Evolutionary conservation across 2,888 invertebrate species (phyloP).

Genomic region (Scaeva pyrastri): DNA sequence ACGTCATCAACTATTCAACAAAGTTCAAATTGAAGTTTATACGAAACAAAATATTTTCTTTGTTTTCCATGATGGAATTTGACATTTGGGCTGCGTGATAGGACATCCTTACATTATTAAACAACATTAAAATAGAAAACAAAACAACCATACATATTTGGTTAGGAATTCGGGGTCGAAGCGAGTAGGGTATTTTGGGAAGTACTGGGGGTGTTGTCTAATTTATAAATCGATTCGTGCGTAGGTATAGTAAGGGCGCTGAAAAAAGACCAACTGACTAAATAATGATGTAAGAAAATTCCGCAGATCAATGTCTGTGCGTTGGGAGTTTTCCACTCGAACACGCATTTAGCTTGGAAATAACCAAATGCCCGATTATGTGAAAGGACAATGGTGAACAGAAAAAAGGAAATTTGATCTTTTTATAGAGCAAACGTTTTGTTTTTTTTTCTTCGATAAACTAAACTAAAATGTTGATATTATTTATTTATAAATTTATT

Average conservation of each 20-base stretch:
- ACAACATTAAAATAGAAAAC: not conserved
- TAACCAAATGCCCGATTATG: too few species aligned
- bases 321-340: too few species aligned
- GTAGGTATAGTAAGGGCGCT: not conserved
- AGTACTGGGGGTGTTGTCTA: not conserved
- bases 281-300: not conserved
- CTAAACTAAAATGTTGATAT: too few species aligned
- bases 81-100: conserved; percentile 19
- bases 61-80: not conserved
- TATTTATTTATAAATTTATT: too few species aligned
- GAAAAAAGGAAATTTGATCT: too few species aligned
- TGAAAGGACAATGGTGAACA: too few species aligned
- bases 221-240: conserved; percentile 21
- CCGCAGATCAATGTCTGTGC: not conserved
- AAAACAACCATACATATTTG: not conserved
- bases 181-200: too few species aligned
- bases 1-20: conserved; percentile 20
- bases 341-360: too few species aligned
- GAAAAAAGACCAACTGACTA: not conserved
- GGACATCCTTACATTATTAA: not conserved
- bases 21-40: not conserved
- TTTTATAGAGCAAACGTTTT: too few species aligned
- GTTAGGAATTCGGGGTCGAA: too few species aligned
- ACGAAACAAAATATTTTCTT: not conserved
- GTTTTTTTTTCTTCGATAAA: too few species aligned